A percentile compares a stretch with the other conserved stretches of the same genome.
Evolutionary conservation across 2,113 vertebrate genomes (phyloP).

Genomic region (Aptenodytes forsteri): DNA sequence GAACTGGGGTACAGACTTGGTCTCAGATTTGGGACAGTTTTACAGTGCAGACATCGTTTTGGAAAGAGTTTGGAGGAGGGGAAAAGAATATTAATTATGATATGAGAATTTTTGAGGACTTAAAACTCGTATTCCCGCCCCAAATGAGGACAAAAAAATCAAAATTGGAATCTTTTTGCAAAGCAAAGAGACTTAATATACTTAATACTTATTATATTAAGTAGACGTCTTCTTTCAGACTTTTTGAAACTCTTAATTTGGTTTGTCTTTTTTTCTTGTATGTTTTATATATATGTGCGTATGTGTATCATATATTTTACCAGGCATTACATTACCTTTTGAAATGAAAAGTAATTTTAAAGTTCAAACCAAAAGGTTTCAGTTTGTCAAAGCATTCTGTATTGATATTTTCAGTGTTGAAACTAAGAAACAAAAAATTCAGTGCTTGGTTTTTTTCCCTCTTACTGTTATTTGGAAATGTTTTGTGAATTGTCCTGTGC

Average conservation of each 20-base stretch:
- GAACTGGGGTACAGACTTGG: background rate
- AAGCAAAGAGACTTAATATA: background rate
- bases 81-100: background rate
- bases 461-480: background rate
- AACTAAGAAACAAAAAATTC: background rate
- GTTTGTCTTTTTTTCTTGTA: background rate
- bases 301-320: background rate
- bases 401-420: background rate
- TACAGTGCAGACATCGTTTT: background rate
- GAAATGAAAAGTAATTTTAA: background rate
- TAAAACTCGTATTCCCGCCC: background rate
- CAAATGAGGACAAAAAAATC: background rate
- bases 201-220: background rate
- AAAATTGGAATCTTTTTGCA: background rate
- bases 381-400: background rate
- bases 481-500: background rate
- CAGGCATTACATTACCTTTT: background rate
- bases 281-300: background rate
- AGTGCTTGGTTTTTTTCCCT: background rate
- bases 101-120: background rate
- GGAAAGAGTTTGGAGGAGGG: background rate
- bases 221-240: background rate
- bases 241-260: background rate
- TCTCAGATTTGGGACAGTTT: background rate
- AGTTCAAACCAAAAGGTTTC: background rate